A percentile compares a stretch with the other conserved stretches of the same genome.
Conservation (phyloP, 92 coral and sea anemone species). For the Epizoanthus rinbou region DNA sequence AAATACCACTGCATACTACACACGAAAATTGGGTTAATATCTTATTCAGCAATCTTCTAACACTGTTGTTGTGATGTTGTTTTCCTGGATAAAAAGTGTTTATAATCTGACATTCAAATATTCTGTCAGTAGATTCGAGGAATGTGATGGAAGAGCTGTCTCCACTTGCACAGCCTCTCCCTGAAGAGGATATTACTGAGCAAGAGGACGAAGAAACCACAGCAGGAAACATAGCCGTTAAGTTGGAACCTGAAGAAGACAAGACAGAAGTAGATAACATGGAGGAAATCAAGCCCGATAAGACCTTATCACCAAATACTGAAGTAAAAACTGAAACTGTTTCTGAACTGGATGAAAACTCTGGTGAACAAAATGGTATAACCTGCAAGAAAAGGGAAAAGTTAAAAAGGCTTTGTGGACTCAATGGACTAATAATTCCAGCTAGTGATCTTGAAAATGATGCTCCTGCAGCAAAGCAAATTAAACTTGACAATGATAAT, state of each 20-base stretch:
- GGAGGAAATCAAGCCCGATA: neutral
- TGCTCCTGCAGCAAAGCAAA: conserved; percentile 64
- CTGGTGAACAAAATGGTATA: conserved; percentile 22
- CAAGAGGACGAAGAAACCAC: neutral
- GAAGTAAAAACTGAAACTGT: conserved; percentile 11
- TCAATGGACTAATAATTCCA: conserved; percentile 39
- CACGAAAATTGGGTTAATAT: no score
- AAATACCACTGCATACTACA: no score
- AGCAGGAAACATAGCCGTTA: conserved; percentile 3
- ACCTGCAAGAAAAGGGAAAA: conserved; percentile 30
- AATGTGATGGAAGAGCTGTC: conserved; percentile 21
- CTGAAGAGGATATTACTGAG: conserved; percentile 14
- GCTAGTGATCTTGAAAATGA: conserved; percentile 47
- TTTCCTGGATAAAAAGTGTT: no score
- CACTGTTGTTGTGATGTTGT: no score
- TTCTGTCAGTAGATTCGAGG: conserved; percentile 2
- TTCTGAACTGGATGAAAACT: neutral
- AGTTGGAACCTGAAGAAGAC: conserved; percentile 15
- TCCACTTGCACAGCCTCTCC: conserved; percentile 31
- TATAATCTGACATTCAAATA: neutral
- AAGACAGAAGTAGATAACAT: neutral
- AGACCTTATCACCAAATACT: neutral
- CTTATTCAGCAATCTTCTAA: no score
- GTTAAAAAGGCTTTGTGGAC: conserved; percentile 35
- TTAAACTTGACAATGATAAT: conserved; percentile 76